Evolutionary conservation across 1,140 invertebrate genomes (phyloP), one percentile per base, ranked within the genome.

Genomic region (Drosophila ogumai): DNA sequence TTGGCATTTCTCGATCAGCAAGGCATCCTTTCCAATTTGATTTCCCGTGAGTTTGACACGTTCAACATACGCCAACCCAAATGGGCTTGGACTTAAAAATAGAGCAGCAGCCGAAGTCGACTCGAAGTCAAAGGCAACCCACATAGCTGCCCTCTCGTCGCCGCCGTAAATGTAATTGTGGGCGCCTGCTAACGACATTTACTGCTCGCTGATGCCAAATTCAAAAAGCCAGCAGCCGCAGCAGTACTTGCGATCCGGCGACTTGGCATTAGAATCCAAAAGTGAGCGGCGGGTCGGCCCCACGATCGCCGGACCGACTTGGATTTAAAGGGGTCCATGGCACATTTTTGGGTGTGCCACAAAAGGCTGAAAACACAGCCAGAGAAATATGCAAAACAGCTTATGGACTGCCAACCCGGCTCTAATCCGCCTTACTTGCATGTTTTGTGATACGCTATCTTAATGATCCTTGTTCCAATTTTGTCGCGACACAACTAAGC

Each of bases 311-410:
- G 56, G 50, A 47, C 50, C 34, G 46, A 59, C 40, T 47, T 58
- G 22, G 38, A 9, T n/a, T 32, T 67, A 28, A 38, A 32, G 36
- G 31, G 32, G 43, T 69, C 47, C 47, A 36, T 47, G 60, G 25
- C 32, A 60, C 38, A 64, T 78, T 85, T 85, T 85, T 81, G 68
- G 82, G 82, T 86, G 82, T 86, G 82, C 74, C 81, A 22, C 10
- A n/a, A 40, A 52, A 40, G 17, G 32, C 41, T 12, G 7, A 17
- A 32, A 59, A 56, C 44, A 31, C 34, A 71, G 40, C 17, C 31
- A 31, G 34, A 44, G 12, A 38, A 34, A 52, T 66, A 64, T 63
- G 54, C 60, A 72, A 80, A 65, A 75, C 32, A 72, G 43, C 47
- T 25, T 75, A 28, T 49, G 40, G 28, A 31, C 25, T 59, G 31